Conservation (phyloP, 2,888 invertebrate genomes). For the Galerucella calmariensis region DNA sequence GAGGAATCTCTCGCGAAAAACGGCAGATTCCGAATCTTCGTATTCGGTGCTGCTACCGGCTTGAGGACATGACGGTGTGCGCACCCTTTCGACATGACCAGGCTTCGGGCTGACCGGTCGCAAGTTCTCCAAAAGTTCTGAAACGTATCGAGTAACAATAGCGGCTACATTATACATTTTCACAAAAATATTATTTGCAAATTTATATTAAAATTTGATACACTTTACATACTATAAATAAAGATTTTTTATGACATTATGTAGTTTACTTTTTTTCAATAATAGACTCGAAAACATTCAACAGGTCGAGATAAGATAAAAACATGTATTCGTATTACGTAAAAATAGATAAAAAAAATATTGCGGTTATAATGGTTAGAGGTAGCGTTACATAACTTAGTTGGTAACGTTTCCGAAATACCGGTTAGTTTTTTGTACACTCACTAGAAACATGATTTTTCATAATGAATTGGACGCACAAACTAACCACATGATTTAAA, state of each 20-base stretch:
- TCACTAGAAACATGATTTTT: constrained; percentile 28
- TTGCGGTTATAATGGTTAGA: background rate
- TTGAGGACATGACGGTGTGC: constrained; percentile 67
- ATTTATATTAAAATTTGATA: no score
- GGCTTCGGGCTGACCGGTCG: constrained; percentile 87
- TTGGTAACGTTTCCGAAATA: background rate
- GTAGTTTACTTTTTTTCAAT: background rate
- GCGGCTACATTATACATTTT: constrained; percentile 35
- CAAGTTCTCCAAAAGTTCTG: constrained; percentile 85
- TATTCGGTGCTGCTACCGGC: constrained; percentile 59
- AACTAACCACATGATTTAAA: background rate
- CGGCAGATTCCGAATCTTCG: constrained; percentile 65
- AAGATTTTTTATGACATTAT: no score
- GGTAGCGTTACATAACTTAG: background rate
- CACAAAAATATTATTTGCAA: background rate
- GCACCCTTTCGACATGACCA: constrained; percentile 76
- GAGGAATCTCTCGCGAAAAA: constrained; percentile 84
- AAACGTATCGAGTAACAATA: constrained; percentile 52
- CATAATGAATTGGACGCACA: background rate
- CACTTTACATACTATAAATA: no score
- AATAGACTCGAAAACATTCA: background rate
- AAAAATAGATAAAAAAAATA: background rate
- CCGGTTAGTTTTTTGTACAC: background rate
- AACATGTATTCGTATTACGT: background rate
- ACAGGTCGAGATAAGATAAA: background rate